Conservation (phyloP, 2,113 vertebrate genomes). For the Numenius arquata region DNA sequence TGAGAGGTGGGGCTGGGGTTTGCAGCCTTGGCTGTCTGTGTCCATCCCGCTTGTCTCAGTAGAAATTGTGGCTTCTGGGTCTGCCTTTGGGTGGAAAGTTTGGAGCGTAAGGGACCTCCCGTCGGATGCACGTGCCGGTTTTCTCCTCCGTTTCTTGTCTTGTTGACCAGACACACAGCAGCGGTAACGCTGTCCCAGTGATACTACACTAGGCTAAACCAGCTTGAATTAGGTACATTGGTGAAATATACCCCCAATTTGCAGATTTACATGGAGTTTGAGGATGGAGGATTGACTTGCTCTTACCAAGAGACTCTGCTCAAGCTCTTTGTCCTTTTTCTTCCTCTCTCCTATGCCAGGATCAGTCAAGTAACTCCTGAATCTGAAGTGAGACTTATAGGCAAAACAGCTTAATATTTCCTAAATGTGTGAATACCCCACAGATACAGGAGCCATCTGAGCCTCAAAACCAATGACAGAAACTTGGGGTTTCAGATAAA, state of each 20-base stretch:
- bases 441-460: not conserved
- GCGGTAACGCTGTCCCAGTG: not conserved
- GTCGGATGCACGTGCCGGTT: rapidly evolving
- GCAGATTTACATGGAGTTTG: not conserved
- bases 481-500: not conserved
- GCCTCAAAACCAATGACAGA: not conserved
- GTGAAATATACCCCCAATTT: not conserved
- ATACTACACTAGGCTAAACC: not conserved
- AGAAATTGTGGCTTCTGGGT: not conserved
- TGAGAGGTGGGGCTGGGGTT: not conserved
- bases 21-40: not conserved
- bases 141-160: not conserved
- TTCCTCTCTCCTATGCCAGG: not conserved
- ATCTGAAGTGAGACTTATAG: not conserved
- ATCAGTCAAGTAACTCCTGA: not conserved
- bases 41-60: rapidly evolving
- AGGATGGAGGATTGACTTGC: not conserved
- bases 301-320: not conserved
- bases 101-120: not conserved
- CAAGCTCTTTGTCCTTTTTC: not conserved
- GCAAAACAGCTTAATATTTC: not conserved
- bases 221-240: not conserved
- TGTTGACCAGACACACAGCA: not conserved
- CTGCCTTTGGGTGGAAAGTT: not conserved
- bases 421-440: not conserved